Percentiles rank a stretch among this genome's conserved stretches.
Conservation (phyloP, 2,888 invertebrate species). For the Sturmia bella region DNA sequence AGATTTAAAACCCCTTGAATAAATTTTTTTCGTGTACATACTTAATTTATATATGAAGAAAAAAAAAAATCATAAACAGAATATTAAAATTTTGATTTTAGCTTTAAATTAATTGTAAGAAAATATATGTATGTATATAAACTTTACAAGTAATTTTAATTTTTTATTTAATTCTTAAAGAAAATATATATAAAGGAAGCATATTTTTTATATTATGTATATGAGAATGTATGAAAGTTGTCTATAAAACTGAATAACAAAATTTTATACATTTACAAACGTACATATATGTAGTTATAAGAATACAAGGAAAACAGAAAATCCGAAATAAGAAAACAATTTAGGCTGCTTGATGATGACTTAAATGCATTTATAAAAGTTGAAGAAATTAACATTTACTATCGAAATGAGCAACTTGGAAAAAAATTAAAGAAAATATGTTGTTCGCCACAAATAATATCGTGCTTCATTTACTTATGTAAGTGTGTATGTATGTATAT, state of each 20-base stretch:
- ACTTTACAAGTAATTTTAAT: constrained; percentile 38
- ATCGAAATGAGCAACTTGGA: constrained; percentile 55
- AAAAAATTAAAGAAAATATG: background rate
- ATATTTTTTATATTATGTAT: constrained; percentile 54
- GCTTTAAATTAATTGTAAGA: constrained; percentile 46
- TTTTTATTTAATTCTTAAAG: constrained; percentile 19
- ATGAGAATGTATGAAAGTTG: constrained; percentile 68
- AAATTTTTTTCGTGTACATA: background rate
- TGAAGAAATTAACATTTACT: constrained; percentile 70
- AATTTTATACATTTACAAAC: constrained; percentile 58
- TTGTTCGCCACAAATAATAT: background rate
- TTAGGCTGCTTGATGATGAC: constrained; percentile 57
- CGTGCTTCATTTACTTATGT: too few relatives aligned
- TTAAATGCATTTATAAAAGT: constrained; percentile 73
- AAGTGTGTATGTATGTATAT: too few relatives aligned
- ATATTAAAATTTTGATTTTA: constrained; percentile 46
- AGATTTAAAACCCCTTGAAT: background rate
- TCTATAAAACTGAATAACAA: constrained; percentile 71
- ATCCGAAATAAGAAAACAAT: background rate
- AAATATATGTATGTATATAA: constrained; percentile 63
- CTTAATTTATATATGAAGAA: constrained; percentile 9
- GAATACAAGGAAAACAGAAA: constrained; percentile 23
- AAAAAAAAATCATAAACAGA: constrained; percentile 12
- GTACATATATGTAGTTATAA: constrained; percentile 34
- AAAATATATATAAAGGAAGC: constrained; percentile 67